Base-by-base conservation (phyloP, 2,797 vertebrate genomes). In the Arremon brunneinucha region DNA sequence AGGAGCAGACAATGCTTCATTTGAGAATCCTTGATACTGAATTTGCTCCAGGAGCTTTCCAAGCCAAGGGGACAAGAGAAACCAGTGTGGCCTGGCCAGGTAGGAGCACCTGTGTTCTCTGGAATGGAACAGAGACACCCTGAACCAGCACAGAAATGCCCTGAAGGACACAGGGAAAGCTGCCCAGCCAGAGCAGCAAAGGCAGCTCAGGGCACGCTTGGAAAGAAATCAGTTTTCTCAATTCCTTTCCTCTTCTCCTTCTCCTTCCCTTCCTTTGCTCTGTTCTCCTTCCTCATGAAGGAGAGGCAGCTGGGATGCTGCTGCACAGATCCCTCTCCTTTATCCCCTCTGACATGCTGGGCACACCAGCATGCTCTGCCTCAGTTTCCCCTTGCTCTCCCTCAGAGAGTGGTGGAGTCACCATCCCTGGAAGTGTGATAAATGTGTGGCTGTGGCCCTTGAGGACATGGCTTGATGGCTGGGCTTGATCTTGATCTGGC, bases 91-190 rank as follows among this genome's bases (percentile, higher is more conserved):
- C n/a, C 81, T 39, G 35, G 28, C 22, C 44, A 74, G 65, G 43
- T 0, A 12, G 0, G 3, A 83, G 74, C 35, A 74, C 16, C 60
- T 44, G 0, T 0, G 2, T 22, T 39, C 69, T 30, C 64, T 69
- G 68, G 65, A 49, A 56, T 30, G 63, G 10, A 13, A n/a, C 79
- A 71, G 28, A 71, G 69, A 30, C 43, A 34, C 9, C n/a, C 22
- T 44, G 53, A 21, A 49, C 8, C n/a, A 59, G 83, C 68, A 23
- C 65, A 71, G 89, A 41, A 56, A 39, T 32, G 34, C 34, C 57
- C 49, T 50, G 52, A 63, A 43, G 0, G 7, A 46, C 24, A 49
- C 5, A 1, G 9, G 7, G 68, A 26, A 7, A 56, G 39, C 41
- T 57, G 55, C 55, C 41, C 41, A 39, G 70, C 17, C 70, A 49